These are phyloP conservation scores for Empis livida DNA, from an alignment of 2,888 invertebrate genomes.

Conservation along the genomic window DNA sequence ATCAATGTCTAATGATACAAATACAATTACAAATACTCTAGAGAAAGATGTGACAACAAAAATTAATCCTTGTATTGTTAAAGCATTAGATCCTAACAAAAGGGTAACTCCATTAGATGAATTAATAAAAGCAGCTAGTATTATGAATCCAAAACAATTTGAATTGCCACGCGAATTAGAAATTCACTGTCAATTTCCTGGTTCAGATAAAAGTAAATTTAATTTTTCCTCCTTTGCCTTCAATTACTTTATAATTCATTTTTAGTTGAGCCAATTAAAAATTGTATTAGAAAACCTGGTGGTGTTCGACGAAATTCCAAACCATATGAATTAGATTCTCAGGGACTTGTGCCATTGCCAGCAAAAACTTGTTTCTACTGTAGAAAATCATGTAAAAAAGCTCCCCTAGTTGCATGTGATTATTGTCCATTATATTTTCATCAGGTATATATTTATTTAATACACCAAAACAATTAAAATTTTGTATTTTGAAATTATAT, in stretches of 20 bases:
- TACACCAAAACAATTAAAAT: background rate
- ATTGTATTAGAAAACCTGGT: slow-evolving; percentile 22
- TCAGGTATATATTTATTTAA: slow-evolving; percentile 35
- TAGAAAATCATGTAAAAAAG: slow-evolving; percentile 66
- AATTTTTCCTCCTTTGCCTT: slow-evolving; percentile 12
- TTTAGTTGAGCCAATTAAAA: slow-evolving; percentile 24
- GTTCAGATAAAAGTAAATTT: slow-evolving; percentile 58
- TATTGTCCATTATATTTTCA: slow-evolving; percentile 86
- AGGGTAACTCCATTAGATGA: slow-evolving; percentile 56
- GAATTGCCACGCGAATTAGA: slow-evolving; percentile 71
- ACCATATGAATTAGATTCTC: slow-evolving; percentile 43
- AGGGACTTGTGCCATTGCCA: slow-evolving; percentile 61
- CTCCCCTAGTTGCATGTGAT: slow-evolving; percentile 83
- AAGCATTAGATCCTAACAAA: slow-evolving; percentile 29
- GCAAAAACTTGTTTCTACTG: slow-evolving; percentile 78
- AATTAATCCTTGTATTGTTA: slow-evolving; percentile 27
- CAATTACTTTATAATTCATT: background rate
- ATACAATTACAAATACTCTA: slow-evolving; percentile 13
- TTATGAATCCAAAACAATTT: slow-evolving; percentile 83
- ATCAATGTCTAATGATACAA: slow-evolving; percentile 25
- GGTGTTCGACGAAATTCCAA: slow-evolving; percentile 27
- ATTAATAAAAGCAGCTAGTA: slow-evolving; percentile 66
- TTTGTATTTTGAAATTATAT: slow-evolving; percentile 2
- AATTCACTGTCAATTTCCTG: slow-evolving; percentile 65
- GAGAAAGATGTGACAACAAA: slow-evolving; percentile 23